These are phyloP conservation scores for Polyommatus icarus DNA, from an alignment of 2,888 invertebrate genomes.

Conservation along the genomic window DNA sequence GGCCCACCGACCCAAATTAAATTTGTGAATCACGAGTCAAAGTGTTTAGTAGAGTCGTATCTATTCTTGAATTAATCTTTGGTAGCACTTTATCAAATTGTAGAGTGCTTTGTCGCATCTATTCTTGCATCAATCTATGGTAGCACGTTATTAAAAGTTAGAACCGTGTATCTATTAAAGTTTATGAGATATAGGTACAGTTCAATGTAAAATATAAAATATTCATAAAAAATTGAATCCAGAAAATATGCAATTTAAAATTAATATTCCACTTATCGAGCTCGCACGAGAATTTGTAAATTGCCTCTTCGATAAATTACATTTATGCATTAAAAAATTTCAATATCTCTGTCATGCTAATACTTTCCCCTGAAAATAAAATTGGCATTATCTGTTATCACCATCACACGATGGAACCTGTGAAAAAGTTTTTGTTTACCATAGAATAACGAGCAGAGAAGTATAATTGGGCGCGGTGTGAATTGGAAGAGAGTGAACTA, in stretches of 20 bases:
- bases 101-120: not conserved
- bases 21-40: slow-evolving; percentile 12
- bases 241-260: not conserved
- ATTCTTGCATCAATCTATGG: not conserved
- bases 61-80: not conserved
- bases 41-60: not conserved
- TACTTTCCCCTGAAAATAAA: not conserved
- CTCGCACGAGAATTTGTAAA: not conserved
- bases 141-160: not conserved
- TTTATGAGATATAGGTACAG: not conserved
- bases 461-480: slow-evolving; percentile 51
- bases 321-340: not conserved
- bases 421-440: not conserved
- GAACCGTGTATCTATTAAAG: too few relatives aligned
- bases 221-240: not conserved
- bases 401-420: not conserved
- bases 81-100: not conserved
- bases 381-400: not conserved
- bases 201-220: not conserved
- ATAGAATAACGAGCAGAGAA: slow-evolving; percentile 38
- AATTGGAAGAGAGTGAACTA: slow-evolving; percentile 59
- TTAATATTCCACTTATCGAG: not conserved
- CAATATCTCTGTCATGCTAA: not conserved
- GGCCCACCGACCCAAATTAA: slow-evolving; percentile 28
- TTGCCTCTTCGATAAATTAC: not conserved